A percentile compares a stretch with the other conserved stretches of the same genome.
Conservation (phyloP, 2,113 vertebrate species). For the Aspiorhynchus laticeps region DNA sequence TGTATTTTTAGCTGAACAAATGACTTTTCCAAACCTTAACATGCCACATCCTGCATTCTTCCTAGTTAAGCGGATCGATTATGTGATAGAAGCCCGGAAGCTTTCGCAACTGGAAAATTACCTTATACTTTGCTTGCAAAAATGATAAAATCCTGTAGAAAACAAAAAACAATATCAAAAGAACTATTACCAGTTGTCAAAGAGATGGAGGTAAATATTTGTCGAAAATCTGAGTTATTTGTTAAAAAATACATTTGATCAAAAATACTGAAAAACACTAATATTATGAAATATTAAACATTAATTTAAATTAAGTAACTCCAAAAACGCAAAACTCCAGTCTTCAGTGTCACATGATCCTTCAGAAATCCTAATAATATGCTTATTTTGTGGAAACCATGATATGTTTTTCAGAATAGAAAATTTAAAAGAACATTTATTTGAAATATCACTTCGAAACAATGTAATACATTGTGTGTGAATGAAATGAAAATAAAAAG, state of each 20-base stretch:
- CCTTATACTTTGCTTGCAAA: not conserved
- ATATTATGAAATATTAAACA: not conserved
- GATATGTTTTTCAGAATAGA: not conserved
- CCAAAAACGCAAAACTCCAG: not conserved
- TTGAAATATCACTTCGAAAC: not conserved
- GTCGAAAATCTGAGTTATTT: not conserved
- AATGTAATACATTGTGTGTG: not conserved
- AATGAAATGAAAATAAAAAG: not conserved
- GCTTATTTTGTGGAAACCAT: not conserved
- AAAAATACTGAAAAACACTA: not conserved
- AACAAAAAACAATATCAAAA: not conserved
- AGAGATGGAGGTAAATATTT: not conserved
- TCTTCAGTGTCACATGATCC: not conserved
- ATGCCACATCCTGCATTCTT: slow-evolving; percentile 32
- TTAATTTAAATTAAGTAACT: not conserved
- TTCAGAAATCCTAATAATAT: not conserved
- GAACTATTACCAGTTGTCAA: not conserved
- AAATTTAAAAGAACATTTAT: not conserved
- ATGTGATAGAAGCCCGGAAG: slow-evolving; percentile 14
- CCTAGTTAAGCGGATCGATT: slow-evolving; percentile 31
- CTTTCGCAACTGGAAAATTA: not conserved
- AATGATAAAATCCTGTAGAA: not conserved
- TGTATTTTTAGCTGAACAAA: slow-evolving; percentile 30
- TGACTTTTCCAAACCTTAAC: slow-evolving; percentile 33
- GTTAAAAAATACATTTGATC: not conserved